Conservation (phyloP, 2,888 invertebrate genomes). For the Stenurella melanura region DNA sequence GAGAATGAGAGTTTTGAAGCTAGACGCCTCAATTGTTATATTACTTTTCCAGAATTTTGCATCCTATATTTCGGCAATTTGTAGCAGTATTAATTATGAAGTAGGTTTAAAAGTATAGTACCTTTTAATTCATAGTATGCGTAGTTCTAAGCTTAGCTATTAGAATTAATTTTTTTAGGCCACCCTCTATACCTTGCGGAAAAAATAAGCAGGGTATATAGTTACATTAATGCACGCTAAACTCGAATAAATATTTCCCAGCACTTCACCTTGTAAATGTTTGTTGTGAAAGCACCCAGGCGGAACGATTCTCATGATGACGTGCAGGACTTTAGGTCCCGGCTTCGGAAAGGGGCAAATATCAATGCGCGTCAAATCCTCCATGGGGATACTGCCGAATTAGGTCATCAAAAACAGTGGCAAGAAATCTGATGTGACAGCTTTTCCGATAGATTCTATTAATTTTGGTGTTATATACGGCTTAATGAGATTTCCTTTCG, state of each 20-base stretch:
- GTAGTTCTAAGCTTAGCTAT: no score
- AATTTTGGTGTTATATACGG: constrained; percentile 19
- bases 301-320: constrained; percentile 22
- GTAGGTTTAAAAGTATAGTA: no score
- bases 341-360: constrained; percentile 31
- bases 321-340: constrained; percentile 14
- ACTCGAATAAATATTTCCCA: background rate
- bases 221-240: constrained; percentile 8
- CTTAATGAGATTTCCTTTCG: constrained; percentile 20
- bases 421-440: constrained; percentile 38
- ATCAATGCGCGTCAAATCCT: constrained; percentile 37
- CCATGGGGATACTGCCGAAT: constrained; percentile 17
- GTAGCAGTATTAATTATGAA: no score
- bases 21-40: no score
- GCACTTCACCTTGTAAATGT: constrained; percentile 21
- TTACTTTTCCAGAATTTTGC: no score
- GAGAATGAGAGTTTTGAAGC: no score
- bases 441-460: constrained; percentile 33
- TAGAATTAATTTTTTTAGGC: background rate
- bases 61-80: no score
- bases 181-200: background rate
- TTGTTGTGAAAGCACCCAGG: constrained; percentile 23
- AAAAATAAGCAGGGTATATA: background rate
- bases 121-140: no score
- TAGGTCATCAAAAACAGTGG: constrained; percentile 37